Conservation (phyloP, 2,797 vertebrate genomes). For the Bovichtus variegatus region DNA sequence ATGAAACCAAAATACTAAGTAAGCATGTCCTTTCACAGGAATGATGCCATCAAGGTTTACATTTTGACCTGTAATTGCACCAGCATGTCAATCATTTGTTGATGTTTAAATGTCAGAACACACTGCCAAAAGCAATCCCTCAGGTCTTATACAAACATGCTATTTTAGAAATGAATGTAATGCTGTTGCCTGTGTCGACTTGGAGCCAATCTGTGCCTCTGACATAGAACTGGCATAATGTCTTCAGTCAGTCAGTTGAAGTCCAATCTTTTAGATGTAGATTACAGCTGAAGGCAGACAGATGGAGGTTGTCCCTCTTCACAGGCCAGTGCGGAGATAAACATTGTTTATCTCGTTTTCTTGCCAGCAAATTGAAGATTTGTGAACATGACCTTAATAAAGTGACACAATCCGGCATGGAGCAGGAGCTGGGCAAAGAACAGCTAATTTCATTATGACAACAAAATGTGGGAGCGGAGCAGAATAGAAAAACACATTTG, state of each 20-base stretch:
- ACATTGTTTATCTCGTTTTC: conserved; percentile 55
- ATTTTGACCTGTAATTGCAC: conserved; percentile 27
- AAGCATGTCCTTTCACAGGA: background rate
- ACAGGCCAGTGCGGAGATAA: conserved; percentile 19
- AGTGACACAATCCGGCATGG: conserved; percentile 38
- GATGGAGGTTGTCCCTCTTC: conserved; percentile 41
- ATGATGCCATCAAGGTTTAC: background rate
- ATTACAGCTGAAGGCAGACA: conserved; percentile 46
- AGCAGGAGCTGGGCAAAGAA: conserved; percentile 32
- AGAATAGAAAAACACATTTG: conserved; percentile 40
- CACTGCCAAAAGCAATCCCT: conserved; percentile 3
- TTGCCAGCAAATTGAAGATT: conserved; percentile 58
- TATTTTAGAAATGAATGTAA: conserved; percentile 32
- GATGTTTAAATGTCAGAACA: conserved; percentile 17
- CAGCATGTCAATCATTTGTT: conserved; percentile 11
- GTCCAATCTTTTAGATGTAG: conserved; percentile 45
- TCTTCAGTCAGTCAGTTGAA: conserved; percentile 38
- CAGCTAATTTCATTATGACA: conserved; percentile 49
- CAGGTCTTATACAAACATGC: background rate
- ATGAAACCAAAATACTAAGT: conserved; percentile 18
- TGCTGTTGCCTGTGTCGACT: background rate
- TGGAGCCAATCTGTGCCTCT: conserved; percentile 15
- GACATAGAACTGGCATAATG: conserved; percentile 45
- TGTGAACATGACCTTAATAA: conserved; percentile 54
- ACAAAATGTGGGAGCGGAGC: conserved; percentile 27